Evolutionary conservation across 2,113 vertebrate genomes (phyloP), one percentile per base, ranked within the genome.

Genomic region (Ibidorhyncha struthersii): DNA sequence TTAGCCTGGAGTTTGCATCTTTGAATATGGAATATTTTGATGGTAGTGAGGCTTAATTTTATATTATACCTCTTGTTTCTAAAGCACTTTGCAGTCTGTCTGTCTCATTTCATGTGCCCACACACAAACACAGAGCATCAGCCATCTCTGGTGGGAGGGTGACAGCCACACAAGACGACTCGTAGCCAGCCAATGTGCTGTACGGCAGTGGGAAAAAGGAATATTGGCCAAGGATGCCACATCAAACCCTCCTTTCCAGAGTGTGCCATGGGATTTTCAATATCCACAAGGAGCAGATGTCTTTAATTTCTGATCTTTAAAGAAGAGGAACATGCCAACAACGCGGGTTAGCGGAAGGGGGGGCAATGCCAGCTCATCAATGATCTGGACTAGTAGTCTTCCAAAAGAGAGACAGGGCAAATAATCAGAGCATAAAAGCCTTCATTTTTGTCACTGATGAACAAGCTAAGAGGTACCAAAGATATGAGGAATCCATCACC

Each of bases 151-250:
- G 80, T 84, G 69, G 94, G 94, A 90, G 80, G 72, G 89, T 92
- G 92, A 89, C 76, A 96, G 95, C 41, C 95, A 92, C 79, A 43
- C 22, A 79, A 84, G 34, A 61, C 38, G 65, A 49, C 76, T 72
- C 19, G 59, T 65, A 90, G 49, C 69, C 80, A 92, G 52, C 23
- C 47, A 92, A 2, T 26, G 36, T 0, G 0, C 16, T 84, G 22
- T 56, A 72, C 0, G 0, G 49, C 43, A 45, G 34, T 40, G 52
- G 16, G 4, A 78, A 90, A 71, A 50, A 11, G 40, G 27, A 76
- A 56, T 50, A 47, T 10, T 56, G 76, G 26, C 56, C n/a, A 56
- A 25, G 12, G 27, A 76, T 47, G 17, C 16, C 61, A 69, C 23
- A 67, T 34, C 43, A 69, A 77, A 79, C 23, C 23, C 16, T 84